A percentile compares a stretch with the other conserved stretches of the same genome.
phyloP scores from a whole-genome alignment of 1,140 invertebrate genomes.

The Papilio aristodemus region DNA sequence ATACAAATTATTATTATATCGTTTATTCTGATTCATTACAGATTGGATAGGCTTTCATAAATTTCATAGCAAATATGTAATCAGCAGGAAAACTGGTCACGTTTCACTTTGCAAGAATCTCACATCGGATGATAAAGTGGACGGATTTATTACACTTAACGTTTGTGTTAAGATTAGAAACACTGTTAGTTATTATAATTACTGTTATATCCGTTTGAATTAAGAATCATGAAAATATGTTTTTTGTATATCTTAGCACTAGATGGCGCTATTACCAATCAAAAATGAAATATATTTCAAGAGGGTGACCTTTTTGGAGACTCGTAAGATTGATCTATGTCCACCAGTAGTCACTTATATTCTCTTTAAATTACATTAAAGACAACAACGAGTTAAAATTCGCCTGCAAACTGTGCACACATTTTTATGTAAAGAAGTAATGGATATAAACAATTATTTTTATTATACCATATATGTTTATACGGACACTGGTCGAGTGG shows the following conservation, averaged over 20 bases:
- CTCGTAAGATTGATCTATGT: too few species aligned
- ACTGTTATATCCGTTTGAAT: too few species aligned
- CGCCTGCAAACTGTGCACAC: not conserved
- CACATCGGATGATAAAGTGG: constrained; percentile 6
- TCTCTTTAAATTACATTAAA: not conserved
- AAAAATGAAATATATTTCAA: too few species aligned
- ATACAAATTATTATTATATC: constrained; percentile 6
- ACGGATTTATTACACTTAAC: constrained; percentile 5
- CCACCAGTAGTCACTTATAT: too few species aligned
- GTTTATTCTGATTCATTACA: constrained; percentile 15
- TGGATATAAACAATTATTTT: constrained; percentile 12
- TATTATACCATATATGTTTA: constrained; percentile 1
- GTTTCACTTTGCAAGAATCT: constrained; percentile 19
- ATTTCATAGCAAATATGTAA: constrained; percentile 22
- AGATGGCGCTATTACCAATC: constrained; percentile 7
- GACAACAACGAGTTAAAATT: not conserved
- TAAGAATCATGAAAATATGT: too few species aligned
- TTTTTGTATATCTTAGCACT: not conserved
- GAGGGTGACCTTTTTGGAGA: too few species aligned
- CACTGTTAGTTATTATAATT: too few species aligned
- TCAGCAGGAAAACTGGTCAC: constrained; percentile 17
- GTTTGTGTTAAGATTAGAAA: not conserved
- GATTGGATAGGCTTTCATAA: constrained; percentile 30
- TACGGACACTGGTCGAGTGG: not conserved
- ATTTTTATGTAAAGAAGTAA: not conserved